A percentile compares a stretch with the other conserved stretches of the same genome.
Conservation (phyloP, 2,888 invertebrate genomes). For the Drosophila nr. medialis region DNA sequence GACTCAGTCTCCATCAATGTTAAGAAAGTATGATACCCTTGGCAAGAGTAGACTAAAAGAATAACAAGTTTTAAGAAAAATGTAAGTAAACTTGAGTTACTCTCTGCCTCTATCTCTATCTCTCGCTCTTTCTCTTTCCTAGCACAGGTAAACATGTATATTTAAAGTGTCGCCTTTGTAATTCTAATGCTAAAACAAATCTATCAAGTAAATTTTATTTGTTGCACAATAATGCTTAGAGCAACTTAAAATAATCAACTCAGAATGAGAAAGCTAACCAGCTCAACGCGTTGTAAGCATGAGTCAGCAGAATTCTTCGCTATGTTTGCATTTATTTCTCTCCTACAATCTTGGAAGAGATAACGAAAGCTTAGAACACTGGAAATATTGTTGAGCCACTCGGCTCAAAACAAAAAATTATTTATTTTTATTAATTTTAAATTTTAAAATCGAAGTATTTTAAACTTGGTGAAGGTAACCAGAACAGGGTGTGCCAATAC, state of each 20-base stretch:
- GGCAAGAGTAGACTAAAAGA: background rate
- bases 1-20: background rate
- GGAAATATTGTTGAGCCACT: background rate
- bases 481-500: background rate
- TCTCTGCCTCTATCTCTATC: background rate
- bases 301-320: slow-evolving; percentile 22
- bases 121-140: background rate
- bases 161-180: background rate
- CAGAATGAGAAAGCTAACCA: slow-evolving; percentile 23
- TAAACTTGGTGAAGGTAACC: background rate
- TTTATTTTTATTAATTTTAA: background rate
- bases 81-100: no score
- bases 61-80: background rate
- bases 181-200: background rate
- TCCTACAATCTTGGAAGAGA: slow-evolving; percentile 2
- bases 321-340: background rate
- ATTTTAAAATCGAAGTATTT: rapidly evolving
- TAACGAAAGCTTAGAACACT: slow-evolving; percentile 18
- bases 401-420: background rate
- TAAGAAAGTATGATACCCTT: background rate
- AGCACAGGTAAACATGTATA: no score
- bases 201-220: background rate
- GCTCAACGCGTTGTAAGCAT: slow-evolving; percentile 14
- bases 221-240: background rate
- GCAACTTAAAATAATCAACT: slow-evolving; percentile 1